These are phyloP conservation scores for Rhingia rostrata DNA, from an alignment of 2,888 invertebrate genomes.

Conservation along the genomic window DNA sequence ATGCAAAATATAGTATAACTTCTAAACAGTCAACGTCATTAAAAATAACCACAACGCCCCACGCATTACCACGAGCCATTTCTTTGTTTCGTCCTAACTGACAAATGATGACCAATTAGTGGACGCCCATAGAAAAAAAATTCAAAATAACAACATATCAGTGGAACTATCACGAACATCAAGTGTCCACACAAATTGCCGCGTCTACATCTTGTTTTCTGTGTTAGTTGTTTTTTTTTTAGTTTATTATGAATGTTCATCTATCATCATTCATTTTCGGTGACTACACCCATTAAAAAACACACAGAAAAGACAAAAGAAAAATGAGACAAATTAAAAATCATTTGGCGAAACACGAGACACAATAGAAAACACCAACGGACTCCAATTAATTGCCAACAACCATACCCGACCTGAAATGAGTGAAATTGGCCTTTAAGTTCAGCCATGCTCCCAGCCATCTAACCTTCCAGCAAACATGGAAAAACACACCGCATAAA, in stretches of 20 bases:
- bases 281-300: constrained; percentile 58
- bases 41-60: constrained; percentile 27
- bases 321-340: constrained; percentile 64
- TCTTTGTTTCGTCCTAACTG: constrained; percentile 32
- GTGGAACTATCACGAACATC: constrained; percentile 55
- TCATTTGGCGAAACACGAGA: constrained; percentile 65
- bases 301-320: constrained; percentile 25
- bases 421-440: constrained; percentile 66
- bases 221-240: constrained; percentile 8
- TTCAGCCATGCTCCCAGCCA: constrained; percentile 26
- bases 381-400: constrained; percentile 63
- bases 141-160: constrained; percentile 41
- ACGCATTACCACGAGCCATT: constrained; percentile 18
- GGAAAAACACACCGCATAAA: constrained; percentile 30
- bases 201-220: constrained; percentile 6
- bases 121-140: constrained; percentile 25
- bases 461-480: constrained; percentile 16
- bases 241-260: constrained; percentile 53
- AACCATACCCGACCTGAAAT: constrained; percentile 42
- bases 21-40: constrained; percentile 20
- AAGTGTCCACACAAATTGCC: constrained; percentile 32
- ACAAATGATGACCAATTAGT: constrained; percentile 53
- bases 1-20: background rate
- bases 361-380: constrained; percentile 36
- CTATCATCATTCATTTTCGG: constrained; percentile 64